Conservation (phyloP, 2,888 invertebrate species). For the Myopa testacea region DNA sequence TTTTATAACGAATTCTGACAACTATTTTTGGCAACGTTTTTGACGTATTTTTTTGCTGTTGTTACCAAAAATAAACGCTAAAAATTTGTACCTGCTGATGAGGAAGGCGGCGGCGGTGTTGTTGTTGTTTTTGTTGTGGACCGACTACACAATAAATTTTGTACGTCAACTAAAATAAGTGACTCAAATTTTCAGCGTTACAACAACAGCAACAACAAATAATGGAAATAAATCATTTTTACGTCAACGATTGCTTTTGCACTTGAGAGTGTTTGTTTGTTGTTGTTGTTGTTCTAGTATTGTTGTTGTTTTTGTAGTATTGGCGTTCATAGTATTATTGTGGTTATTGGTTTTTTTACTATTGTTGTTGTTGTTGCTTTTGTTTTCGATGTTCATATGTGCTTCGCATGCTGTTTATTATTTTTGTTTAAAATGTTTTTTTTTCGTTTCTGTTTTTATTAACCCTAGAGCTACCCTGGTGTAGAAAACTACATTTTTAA, state of each 20-base stretch:
- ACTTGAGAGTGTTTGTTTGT: conserved; percentile 35
- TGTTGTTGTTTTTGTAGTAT: conserved; percentile 25
- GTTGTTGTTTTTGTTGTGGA: conserved; percentile 18
- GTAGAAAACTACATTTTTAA: no score
- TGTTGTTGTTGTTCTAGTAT: conserved; percentile 35
- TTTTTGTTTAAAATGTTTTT: background rate
- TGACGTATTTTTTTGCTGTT: background rate
- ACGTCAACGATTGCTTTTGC: conserved; percentile 51
- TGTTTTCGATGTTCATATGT: background rate
- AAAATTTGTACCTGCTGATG: background rate
- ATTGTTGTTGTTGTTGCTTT: conserved; percentile 3
- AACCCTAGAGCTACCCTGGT: no score
- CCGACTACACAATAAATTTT: background rate
- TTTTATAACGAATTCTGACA: background rate
- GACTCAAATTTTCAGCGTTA: background rate
- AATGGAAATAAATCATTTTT: conserved; percentile 55
- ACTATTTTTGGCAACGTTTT: background rate
- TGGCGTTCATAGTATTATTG: conserved; percentile 15
- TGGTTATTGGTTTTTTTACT: conserved; percentile 24
- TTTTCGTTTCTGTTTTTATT: background rate
- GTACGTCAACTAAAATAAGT: conserved; percentile 35
- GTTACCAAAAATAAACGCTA: background rate
- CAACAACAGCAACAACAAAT: conserved; percentile 27
- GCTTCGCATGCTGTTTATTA: background rate
- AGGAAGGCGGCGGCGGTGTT: conserved; percentile 7